A percentile compares a stretch with the other conserved stretches of the same genome.
Evolutionary conservation across 2,888 invertebrate species (phyloP).

Genomic region (Anorthoa munda): DNA sequence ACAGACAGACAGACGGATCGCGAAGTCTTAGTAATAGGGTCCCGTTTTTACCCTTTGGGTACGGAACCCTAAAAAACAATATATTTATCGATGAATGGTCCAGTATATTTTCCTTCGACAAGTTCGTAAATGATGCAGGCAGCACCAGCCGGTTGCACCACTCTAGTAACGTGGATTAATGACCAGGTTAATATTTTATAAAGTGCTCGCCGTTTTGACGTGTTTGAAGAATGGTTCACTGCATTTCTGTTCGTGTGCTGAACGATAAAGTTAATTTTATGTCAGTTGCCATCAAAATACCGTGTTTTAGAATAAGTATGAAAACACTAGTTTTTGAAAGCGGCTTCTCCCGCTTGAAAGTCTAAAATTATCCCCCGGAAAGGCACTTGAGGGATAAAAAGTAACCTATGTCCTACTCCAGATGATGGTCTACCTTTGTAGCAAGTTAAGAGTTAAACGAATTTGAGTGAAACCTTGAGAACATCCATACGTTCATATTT

Average conservation of each 20-base stretch:
- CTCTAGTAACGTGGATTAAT: slow-evolving; percentile 39
- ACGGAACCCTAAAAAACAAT: no score
- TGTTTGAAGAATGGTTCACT: slow-evolving; percentile 25
- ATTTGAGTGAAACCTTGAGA: no score
- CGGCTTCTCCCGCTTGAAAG: neutral
- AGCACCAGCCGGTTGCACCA: slow-evolving; percentile 34
- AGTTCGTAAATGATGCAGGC: slow-evolving; percentile 42
- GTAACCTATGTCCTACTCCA: no score
- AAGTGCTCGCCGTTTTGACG: slow-evolving; percentile 6
- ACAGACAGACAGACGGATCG: no score
- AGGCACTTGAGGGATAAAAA: no score
- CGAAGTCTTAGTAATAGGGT: no score
- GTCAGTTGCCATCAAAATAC: neutral
- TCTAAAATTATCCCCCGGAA: no score
- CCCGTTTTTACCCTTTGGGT: no score
- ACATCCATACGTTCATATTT: no score
- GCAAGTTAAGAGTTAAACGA: no score
- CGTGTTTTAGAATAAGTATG: neutral
- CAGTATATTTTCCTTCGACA: slow-evolving; percentile 4
- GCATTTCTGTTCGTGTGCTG: slow-evolving; percentile 29
- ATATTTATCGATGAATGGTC: slow-evolving; percentile 36
- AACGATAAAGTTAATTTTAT: neutral
- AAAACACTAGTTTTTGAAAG: neutral
- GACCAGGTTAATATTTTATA: slow-evolving; percentile 35
- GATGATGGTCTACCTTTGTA: no score